Conservation (phyloP, 2,113 vertebrate genomes). For the Neolamprologus hecqui region DNA sequence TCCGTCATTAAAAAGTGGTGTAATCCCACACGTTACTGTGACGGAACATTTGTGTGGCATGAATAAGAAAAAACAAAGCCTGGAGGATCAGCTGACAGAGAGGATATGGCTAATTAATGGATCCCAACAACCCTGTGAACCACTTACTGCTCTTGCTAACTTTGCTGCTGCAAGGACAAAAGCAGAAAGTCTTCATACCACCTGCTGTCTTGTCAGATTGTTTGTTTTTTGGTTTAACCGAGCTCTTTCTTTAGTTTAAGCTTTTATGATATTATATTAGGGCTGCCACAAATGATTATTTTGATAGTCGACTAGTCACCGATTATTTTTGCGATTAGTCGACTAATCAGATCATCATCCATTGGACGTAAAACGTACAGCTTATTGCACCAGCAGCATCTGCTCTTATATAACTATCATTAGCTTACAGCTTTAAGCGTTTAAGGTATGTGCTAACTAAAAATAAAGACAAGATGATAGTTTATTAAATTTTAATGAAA, state of each 20-base stretch:
- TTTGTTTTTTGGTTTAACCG: not conserved
- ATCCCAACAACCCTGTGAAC: not conserved
- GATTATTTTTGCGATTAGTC: too few relatives aligned
- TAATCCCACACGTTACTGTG: not conserved
- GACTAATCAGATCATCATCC: too few relatives aligned
- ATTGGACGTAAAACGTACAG: rapidly evolving
- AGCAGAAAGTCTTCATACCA: not conserved
- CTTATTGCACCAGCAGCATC: too few relatives aligned
- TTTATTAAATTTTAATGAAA: too few relatives aligned
- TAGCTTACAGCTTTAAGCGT: too few relatives aligned
- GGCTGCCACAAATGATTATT: rapidly evolving
- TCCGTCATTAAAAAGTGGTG: not conserved
- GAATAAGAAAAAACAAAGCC: not conserved
- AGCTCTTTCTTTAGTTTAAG: not conserved
- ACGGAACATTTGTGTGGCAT: not conserved
- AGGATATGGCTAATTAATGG: not conserved
- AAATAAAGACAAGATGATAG: too few relatives aligned
- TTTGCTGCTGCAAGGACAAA: not conserved
- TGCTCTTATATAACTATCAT: too few relatives aligned
- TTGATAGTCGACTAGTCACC: too few relatives aligned
- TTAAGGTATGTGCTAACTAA: too few relatives aligned
- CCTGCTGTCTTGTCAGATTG: not conserved
- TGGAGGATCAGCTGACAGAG: not conserved
- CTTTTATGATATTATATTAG: not conserved
- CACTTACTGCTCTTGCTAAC: not conserved